These are phyloP conservation scores for Uropetala carovei DNA, from an alignment of 2,888 invertebrate species.

Conservation along the genomic window DNA sequence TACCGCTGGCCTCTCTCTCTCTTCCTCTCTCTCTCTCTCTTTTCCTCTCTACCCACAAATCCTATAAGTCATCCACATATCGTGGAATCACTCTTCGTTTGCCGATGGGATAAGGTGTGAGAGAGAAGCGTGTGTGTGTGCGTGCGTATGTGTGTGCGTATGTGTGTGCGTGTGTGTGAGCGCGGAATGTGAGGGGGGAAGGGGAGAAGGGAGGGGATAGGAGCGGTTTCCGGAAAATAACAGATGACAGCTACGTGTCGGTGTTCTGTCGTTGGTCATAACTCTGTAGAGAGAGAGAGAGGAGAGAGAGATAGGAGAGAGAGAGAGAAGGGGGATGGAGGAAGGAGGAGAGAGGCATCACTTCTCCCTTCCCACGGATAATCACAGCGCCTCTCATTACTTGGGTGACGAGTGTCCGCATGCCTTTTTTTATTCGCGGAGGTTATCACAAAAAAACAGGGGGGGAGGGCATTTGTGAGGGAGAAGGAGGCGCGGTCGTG, in stretches of 20 bases:
- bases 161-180: not conserved
- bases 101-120: constrained; percentile 42
- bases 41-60: not conserved
- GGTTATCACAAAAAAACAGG: not conserved
- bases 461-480: not conserved
- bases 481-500: not conserved
- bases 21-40: not conserved
- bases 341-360: not conserved
- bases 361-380: not conserved
- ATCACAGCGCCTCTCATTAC: constrained; percentile 7
- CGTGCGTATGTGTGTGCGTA: not conserved
- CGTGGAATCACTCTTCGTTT: constrained; percentile 38
- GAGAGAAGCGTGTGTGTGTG: not conserved
- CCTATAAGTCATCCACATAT: constrained; percentile 55
- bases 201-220: not conserved
- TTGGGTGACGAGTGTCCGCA: not conserved
- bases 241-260: constrained; percentile 63
- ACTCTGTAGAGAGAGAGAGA: not conserved
- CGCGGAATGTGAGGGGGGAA: not conserved
- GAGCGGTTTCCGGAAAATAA: constrained; percentile 49
- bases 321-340: not conserved
- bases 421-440: not conserved
- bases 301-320: not conserved
- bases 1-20: too few relatives aligned
- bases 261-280: constrained; percentile 60